Conservation (phyloP, 2,888 invertebrate species). For the Caradrina clavipalpis region DNA sequence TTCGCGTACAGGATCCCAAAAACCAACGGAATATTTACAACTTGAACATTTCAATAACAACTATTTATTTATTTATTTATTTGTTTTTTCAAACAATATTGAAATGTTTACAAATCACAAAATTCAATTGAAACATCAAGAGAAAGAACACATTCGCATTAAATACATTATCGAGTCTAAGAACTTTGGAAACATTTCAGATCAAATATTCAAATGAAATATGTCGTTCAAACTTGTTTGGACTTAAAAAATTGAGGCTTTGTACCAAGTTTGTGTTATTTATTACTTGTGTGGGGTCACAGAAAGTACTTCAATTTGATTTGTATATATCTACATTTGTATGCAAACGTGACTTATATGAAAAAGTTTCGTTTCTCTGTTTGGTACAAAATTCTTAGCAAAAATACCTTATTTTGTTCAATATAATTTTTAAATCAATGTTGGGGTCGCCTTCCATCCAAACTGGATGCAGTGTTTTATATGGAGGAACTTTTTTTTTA, state of each 20-base stretch:
- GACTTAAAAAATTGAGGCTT: conserved; percentile 45
- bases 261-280: conserved; percentile 37
- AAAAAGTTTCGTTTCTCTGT: too few relatives aligned
- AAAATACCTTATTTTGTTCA: too few relatives aligned
- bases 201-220: conserved; percentile 55
- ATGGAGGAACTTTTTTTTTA: too few relatives aligned
- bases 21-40: neutral
- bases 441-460: too few relatives aligned
- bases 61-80: neutral
- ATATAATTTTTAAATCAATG: too few relatives aligned
- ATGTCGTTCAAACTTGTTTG: conserved; percentile 28
- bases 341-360: too few relatives aligned
- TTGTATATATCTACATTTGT: neutral
- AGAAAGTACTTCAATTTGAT: conserved; percentile 17
- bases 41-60: conserved; percentile 1
- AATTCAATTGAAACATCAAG: conserved; percentile 38
- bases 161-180: conserved; percentile 42
- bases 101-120: conserved; percentile 17
- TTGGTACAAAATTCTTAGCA: too few relatives aligned
- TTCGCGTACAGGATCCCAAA: too few relatives aligned
- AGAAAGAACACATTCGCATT: conserved; percentile 34
- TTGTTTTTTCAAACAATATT: conserved; percentile 23
- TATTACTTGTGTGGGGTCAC: conserved; percentile 21
- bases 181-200: conserved; percentile 50
- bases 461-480: too few relatives aligned